These are phyloP conservation scores for Parelbella ahira DNA, from an alignment of 2,888 invertebrate genomes.

Conservation along the genomic window DNA sequence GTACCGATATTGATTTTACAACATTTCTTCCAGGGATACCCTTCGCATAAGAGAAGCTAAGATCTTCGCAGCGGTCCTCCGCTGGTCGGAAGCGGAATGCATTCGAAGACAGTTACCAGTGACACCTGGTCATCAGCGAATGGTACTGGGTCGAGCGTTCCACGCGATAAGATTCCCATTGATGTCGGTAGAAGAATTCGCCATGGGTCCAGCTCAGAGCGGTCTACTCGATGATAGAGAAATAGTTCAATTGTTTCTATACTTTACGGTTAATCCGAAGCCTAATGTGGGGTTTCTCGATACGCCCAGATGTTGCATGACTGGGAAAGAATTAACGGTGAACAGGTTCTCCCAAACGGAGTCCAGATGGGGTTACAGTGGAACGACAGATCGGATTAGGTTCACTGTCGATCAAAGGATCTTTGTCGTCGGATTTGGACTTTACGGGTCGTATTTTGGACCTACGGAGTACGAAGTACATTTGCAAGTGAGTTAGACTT, in stretches of 20 bases:
- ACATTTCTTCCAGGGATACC: slow-evolving; percentile 86
- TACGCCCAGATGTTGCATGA: slow-evolving; percentile 87
- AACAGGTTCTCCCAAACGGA: slow-evolving; percentile 87
- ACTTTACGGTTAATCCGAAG: slow-evolving; percentile 88
- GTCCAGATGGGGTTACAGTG: slow-evolving; percentile 91
- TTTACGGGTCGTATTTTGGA: slow-evolving; percentile 91
- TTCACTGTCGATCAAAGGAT: slow-evolving; percentile 90
- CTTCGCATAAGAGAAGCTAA: slow-evolving; percentile 88
- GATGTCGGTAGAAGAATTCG: slow-evolving; percentile 93
- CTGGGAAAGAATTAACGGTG: slow-evolving; percentile 88
- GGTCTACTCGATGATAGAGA: slow-evolving; percentile 88
- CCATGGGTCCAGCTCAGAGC: slow-evolving; percentile 87
- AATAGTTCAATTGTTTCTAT: slow-evolving; percentile 86
- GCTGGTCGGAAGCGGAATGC: slow-evolving; percentile 89
- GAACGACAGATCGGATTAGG: slow-evolving; percentile 89
- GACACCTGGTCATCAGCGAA: slow-evolving; percentile 84
- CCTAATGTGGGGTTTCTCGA: slow-evolving; percentile 86
- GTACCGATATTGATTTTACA: too few species aligned
- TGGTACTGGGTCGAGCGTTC: slow-evolving; percentile 85
- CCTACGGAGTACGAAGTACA: slow-evolving; percentile 88
- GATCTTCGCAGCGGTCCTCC: slow-evolving; percentile 86
- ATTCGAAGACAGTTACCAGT: slow-evolving; percentile 82
- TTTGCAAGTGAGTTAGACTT: slow-evolving; percentile 73
- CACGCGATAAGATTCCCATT: slow-evolving; percentile 89
- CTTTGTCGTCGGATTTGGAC: slow-evolving; percentile 90